phyloP scores from a whole-genome alignment of 2,888 invertebrate genomes.

The Megaustenia siamemsis region DNA sequence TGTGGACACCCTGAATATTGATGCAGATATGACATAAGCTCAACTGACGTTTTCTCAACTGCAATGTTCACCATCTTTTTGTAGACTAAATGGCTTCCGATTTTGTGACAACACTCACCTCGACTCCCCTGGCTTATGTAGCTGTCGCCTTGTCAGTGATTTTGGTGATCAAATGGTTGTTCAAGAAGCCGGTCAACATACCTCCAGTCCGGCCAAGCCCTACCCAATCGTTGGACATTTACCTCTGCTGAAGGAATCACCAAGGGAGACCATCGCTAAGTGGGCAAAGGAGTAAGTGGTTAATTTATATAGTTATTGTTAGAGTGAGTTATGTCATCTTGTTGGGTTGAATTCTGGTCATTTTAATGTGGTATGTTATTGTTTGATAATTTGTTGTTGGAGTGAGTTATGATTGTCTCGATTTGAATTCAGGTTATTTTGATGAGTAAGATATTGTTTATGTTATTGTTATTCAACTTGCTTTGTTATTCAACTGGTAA shows the following conservation, averaged over 20 bases:
- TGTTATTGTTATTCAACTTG: too few relatives aligned
- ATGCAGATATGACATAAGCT: too few relatives aligned
- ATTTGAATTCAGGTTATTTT: too few relatives aligned
- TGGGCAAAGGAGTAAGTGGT: slow-evolving; percentile 42
- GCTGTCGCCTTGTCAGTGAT: not conserved
- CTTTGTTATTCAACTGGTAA: too few relatives aligned
- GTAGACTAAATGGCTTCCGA: not conserved
- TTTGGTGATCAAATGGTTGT: slow-evolving; percentile 3
- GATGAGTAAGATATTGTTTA: too few relatives aligned
- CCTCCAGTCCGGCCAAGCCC: slow-evolving; percentile 33
- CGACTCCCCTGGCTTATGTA: slow-evolving; percentile 4
- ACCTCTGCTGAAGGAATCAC: slow-evolving; percentile 2
- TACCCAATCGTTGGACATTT: slow-evolving; percentile 42
- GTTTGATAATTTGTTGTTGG: too few relatives aligned
- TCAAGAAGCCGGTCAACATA: not conserved
- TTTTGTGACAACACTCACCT: not conserved
- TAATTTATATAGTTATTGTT: too few relatives aligned
- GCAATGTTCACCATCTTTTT: too few relatives aligned
- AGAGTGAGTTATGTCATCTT: not conserved
- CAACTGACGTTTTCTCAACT: too few relatives aligned
- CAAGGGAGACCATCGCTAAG: slow-evolving; percentile 13
- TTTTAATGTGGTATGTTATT: too few relatives aligned
- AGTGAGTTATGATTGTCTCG: too few relatives aligned
- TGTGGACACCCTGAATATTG: too few relatives aligned
- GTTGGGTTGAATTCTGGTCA: not conserved